Base-by-base conservation (phyloP, 2,888 invertebrate genomes). In the Trissolcus japonicus region DNA sequence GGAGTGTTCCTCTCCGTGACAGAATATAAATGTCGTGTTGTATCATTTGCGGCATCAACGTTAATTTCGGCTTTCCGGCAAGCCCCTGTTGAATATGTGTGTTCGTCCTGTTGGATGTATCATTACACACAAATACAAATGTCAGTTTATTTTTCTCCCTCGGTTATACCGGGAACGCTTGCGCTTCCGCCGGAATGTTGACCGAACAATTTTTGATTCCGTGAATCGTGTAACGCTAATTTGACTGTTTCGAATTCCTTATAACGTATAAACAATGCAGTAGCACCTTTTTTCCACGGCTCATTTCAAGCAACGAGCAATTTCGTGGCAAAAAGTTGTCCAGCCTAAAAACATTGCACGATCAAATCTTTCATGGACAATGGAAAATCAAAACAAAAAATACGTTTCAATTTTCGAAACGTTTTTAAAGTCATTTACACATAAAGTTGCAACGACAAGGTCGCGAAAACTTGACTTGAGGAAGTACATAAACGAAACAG, bases 171-270 rank as follows among this genome's bases (percentile, higher is more conserved):
- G 41, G 46, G 65, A 69, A 69, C 35, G 53, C 43, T 40, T 29
- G 53, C 51, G 56, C 46, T 76, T 71, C 76, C 65, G 69, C 61
- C 66, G 57, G 69, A 65, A 65, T 71, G 61, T 66, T 61, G 56
- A 71, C 50, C 57, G 51, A 65, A 61, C 29, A 61, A 76, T 76
- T 71, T 76, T 69, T 60, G 61, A 76, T 76, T 76, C 76, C 25
- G 17, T 29, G 74, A 67, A 74, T 67, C 43, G 29, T 46, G 55
- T 48, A 41, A 43, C 56, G 56, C 17, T 51, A 55, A 60, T 66
- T 73, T 66, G 66, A 73, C 56, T 48, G 56, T 73, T 61, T 56
- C 66, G 46, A 40, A 66, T 73, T 73, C 66, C 51, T 61, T 51
- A 66, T 65, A 60, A 55, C 14, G 60, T 55, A 25, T 4, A 73